Evolutionary conservation across 1,140 invertebrate genomes (phyloP), one percentile per base, ranked within the genome.

Genomic region (Agrilus planipennis): DNA sequence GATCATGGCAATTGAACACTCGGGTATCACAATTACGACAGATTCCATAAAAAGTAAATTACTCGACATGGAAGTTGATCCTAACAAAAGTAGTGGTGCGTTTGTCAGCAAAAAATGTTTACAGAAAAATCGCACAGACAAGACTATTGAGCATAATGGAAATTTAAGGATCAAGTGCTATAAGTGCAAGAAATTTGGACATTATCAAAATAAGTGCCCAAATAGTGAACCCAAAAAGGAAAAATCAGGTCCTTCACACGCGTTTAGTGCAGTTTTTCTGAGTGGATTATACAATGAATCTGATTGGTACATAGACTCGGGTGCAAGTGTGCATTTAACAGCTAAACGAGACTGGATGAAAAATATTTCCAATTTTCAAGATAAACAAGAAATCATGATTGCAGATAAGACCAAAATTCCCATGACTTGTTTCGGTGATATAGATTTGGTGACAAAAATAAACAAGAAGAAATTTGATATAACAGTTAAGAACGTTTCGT

Each of bases 1-100:
- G 55, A 56, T 60, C 4, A 60, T 61, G 58, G 57, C 53, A 1
- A 49, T 60, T 11, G 57, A 55, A 41, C 43, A 50, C 44, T 53
- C 50, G 0, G 54, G 51, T 16, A 42, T 53, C 12, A 6, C 17
- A 15, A 49, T 49, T 2, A 47, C 44, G 4, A 27, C 22, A 9
- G 47, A 49, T 43, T 16, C 44, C 11, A 44, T 50, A 27, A 50
- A 50, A 39, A 34, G 31, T 9, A 47, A 43, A 21, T 28, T 44
- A 3, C 3, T 47, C 3, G 39, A 41, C 17, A 41, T 21, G n/a
- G n/a, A n/a, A n/a, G n/a, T n/a, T n/a, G n/a, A n/a, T n/a, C n/a
- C n/a, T n/a, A n/a, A n/a, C n/a, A n/a, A n/a, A n/a, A n/a, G n/a
- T n/a, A n/a, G n/a, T n/a, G n/a, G n/a, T n/a, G n/a, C n/a, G n/a